Evolutionary conservation across 2,113 vertebrate genomes (phyloP).

Genomic region (Regulus satrapa): DNA sequence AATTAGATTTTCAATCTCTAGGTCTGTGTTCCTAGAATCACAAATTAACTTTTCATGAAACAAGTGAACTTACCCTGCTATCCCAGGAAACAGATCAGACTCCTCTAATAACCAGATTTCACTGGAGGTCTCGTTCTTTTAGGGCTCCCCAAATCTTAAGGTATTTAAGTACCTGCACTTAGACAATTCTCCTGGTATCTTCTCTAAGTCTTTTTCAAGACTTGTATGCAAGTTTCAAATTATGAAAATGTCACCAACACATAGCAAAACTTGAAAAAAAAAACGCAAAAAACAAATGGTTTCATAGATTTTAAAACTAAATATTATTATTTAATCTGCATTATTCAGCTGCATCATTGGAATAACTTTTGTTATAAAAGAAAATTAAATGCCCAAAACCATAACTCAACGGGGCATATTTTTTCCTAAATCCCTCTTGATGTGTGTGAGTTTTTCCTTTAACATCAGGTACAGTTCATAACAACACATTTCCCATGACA

Average conservation of each 20-base stretch:
- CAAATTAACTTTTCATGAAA: neutral
- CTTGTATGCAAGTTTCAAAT: neutral
- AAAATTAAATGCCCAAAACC: neutral
- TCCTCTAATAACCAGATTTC: neutral
- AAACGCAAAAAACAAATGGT: too few relatives aligned
- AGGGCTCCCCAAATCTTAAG: neutral
- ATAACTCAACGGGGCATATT: neutral
- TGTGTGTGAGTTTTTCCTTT: neutral
- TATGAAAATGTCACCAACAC: neutral
- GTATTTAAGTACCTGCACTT: neutral
- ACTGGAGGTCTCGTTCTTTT: neutral
- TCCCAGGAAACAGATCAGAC: neutral
- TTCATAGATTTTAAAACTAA: too few relatives aligned
- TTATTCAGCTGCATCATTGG: neutral
- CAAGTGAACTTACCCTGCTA: neutral
- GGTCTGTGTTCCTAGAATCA: neutral
- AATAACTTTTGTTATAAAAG: neutral
- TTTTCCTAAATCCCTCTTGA: neutral
- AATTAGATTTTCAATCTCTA: conserved; percentile 49
- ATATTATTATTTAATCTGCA: neutral
- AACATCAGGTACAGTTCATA: neutral
- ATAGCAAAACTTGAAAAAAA: neutral
- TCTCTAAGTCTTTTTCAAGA: neutral
- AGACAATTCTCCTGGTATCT: neutral
- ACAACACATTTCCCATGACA: neutral